Percentiles rank a stretch among this genome's conserved stretches.
phyloP scores from a whole-genome alignment of 2,113 vertebrate species.

The Trematocara unimaculatum region DNA sequence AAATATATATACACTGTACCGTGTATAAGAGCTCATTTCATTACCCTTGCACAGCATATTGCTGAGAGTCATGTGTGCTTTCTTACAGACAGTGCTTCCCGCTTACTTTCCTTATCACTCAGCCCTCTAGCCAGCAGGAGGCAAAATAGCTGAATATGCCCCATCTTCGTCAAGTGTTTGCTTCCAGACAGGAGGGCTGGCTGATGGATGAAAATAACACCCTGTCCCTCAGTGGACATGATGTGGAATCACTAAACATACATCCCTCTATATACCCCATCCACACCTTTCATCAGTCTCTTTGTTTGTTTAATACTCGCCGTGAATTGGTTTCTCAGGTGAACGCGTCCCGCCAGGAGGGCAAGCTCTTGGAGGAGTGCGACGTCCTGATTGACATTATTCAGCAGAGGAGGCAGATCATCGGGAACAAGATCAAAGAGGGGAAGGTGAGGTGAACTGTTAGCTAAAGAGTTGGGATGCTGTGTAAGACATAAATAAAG shows the following conservation, averaged over 20 bases:
- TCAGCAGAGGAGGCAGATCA: constrained; percentile 92
- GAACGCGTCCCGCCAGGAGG: constrained; percentile 92
- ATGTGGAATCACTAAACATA: background rate
- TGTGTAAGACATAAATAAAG: too few relatives aligned
- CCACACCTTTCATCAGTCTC: background rate
- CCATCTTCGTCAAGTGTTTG: constrained; percentile 9
- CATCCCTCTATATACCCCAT: background rate
- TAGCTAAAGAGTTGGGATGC: too few relatives aligned
- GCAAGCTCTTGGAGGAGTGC: constrained; percentile 91
- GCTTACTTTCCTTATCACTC: constrained; percentile 10
- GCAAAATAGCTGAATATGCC: background rate
- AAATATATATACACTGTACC: background rate
- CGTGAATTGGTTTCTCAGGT: constrained; percentile 71
- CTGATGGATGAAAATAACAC: constrained; percentile 27
- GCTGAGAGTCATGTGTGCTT: background rate
- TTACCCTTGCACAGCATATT: background rate
- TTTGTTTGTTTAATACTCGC: background rate
- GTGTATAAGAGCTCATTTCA: background rate
- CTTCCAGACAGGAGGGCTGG: background rate
- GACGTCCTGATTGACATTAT: constrained; percentile 95
- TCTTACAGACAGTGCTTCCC: background rate
- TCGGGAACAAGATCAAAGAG: constrained; percentile 96
- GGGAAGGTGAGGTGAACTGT: constrained; percentile 84
- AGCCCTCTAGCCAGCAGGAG: background rate
- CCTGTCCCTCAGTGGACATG: background rate